A percentile compares a stretch with the other conserved stretches of the same genome.
phyloP scores from a whole-genome alignment of 1,140 invertebrate genomes.

The Pentalonia nigronervosa region DNA sequence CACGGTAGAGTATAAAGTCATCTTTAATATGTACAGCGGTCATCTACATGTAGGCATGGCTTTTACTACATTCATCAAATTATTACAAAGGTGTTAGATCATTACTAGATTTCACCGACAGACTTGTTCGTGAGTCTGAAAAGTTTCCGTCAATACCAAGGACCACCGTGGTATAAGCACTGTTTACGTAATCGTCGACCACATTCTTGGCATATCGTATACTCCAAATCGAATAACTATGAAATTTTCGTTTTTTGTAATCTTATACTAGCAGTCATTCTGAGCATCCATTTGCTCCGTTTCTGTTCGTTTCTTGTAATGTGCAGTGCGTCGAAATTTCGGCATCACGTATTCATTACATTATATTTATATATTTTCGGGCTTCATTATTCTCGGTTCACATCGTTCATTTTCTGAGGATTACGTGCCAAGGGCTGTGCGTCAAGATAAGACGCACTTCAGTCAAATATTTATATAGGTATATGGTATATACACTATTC shows the following conservation, averaged over 20 bases:
- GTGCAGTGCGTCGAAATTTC: neutral
- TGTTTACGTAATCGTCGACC: neutral
- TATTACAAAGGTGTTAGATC: neutral
- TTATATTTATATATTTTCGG: neutral
- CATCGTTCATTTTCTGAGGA: neutral
- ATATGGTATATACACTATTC: neutral
- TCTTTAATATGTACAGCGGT: too few species aligned
- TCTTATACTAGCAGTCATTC: neutral
- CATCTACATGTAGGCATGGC: too few species aligned
- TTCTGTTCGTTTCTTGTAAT: neutral
- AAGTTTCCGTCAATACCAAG: neutral
- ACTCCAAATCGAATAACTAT: neutral
- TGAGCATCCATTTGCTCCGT: neutral
- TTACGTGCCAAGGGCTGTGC: neutral
- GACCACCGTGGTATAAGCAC: too few species aligned
- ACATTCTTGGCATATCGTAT: neutral
- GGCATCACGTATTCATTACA: neutral
- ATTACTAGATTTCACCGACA: neutral
- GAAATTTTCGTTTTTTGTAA: neutral
- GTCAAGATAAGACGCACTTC: neutral
- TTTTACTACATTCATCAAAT: neutral
- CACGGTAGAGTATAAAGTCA: too few species aligned
- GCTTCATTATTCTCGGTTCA: neutral
- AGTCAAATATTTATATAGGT: neutral
- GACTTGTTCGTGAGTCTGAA: neutral